Conservation (phyloP, 1,140 invertebrate species). For the Luehdorfia chinensis region DNA sequence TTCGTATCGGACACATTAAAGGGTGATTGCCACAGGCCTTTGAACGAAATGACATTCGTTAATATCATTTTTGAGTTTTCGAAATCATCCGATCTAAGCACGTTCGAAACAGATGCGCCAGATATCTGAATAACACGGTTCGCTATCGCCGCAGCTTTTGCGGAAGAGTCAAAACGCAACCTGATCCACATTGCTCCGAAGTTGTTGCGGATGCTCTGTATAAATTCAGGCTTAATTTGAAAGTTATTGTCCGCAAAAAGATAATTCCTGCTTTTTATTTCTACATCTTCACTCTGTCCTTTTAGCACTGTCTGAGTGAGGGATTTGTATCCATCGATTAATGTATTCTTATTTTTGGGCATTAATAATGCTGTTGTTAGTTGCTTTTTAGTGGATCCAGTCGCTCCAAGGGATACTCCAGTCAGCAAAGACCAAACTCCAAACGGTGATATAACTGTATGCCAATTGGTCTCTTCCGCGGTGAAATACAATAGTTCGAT, state of each 20-base stretch:
- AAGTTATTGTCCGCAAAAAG: slow-evolving; percentile 44
- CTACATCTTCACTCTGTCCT: slow-evolving; percentile 24
- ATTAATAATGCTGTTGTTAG: slow-evolving; percentile 34
- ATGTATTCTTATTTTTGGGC: slow-evolving; percentile 26
- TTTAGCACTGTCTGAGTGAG: slow-evolving; percentile 29
- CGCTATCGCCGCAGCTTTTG: background rate
- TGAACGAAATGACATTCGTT: slow-evolving; percentile 88
- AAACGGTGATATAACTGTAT: slow-evolving; percentile 48
- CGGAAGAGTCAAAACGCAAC: background rate
- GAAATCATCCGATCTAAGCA: slow-evolving; percentile 58
- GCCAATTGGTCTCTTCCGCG: slow-evolving; percentile 28
- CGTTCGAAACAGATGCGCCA: slow-evolving; percentile 7
- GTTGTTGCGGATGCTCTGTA: slow-evolving; percentile 1
- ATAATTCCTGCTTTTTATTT: slow-evolving; percentile 38
- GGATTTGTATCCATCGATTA: slow-evolving; percentile 34
- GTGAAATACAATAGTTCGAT: slow-evolving; percentile 45
- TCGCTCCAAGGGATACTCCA: slow-evolving; percentile 36
- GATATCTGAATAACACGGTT: background rate
- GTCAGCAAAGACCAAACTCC: slow-evolving; percentile 54
- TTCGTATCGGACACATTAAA: slow-evolving; percentile 81
- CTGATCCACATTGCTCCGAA: background rate
- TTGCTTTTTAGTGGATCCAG: slow-evolving; percentile 20
- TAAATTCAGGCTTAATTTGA: slow-evolving; percentile 29
- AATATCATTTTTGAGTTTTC: slow-evolving; percentile 81
- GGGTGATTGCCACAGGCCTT: slow-evolving; percentile 83